Evolutionary conservation across 2,888 invertebrate genomes (phyloP).

Genomic region (Bedellia somnulentella): DNA sequence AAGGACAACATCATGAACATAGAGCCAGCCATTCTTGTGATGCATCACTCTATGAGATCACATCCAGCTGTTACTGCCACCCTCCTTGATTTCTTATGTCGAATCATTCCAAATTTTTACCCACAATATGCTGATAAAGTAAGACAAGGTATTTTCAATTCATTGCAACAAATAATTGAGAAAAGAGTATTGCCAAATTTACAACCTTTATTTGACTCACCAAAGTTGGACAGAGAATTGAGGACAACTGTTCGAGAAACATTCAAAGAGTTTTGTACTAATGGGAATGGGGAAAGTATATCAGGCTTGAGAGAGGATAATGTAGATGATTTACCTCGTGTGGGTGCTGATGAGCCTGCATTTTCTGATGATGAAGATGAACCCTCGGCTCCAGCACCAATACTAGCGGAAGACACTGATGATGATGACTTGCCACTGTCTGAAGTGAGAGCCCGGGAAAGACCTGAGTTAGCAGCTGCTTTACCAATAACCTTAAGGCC

Average conservation of each 20-base stretch:
- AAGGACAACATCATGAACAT: constrained; percentile 96
- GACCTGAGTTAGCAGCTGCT: constrained; percentile 58
- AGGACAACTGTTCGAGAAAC: constrained; percentile 83
- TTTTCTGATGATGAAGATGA: constrained; percentile 89
- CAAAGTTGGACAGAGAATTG: constrained; percentile 82
- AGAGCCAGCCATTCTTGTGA: constrained; percentile 90
- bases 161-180: constrained; percentile 82
- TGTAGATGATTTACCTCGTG: constrained; percentile 35
- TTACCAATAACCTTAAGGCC: constrained; percentile 41
- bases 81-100: constrained; percentile 85
- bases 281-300: constrained; percentile 42
- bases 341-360: constrained; percentile 68
- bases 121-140: constrained; percentile 79
- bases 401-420: constrained; percentile 63
- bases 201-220: constrained; percentile 84
- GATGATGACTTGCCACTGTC: constrained; percentile 79
- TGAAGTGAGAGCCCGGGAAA: constrained; percentile 69
- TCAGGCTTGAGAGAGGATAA: constrained; percentile 51
- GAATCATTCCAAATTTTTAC: constrained; percentile 88
- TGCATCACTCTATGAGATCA: constrained; percentile 91
- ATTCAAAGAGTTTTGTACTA: constrained; percentile 86
- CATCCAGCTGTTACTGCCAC: constrained; percentile 91
- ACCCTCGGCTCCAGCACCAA: constrained; percentile 33
- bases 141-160: constrained; percentile 77
- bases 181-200: constrained; percentile 90